Base-by-base conservation (phyloP, 2,888 invertebrate genomes). In the Noctua janthe region DNA sequence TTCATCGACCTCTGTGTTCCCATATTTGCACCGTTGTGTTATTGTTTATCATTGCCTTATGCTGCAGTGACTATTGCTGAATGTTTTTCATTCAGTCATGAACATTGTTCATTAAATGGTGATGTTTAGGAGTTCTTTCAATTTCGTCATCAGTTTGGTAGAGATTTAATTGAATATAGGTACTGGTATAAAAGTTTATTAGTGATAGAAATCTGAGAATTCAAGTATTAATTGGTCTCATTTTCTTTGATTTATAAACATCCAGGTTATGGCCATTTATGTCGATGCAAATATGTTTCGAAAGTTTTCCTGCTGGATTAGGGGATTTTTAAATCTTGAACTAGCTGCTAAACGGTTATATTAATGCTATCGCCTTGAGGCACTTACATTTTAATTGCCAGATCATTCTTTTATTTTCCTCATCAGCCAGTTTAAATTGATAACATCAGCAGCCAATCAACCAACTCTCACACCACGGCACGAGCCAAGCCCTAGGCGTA, bases 21-120 rank as follows among this genome's bases (percentile, higher is more conserved):
- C 80, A 80, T 83, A 82, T 81, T 66, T 23, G 64, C 70, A 89
- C 51, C 70, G 78, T 85, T 76, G 75, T 78, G 77, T 85, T 87
- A 84, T 83, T 89, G 89, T 83, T 82, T 80, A 81, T 79, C 35
- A 66, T 47, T 77, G 43, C 66, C 54, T 74, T 77, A 29, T 74
- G 54, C 49, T 81, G 29, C 35, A 66, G 17, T 78, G 29, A 69
- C 66, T 82, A 71, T 78, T 82, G 69, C n/a, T 72, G 35, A 71
- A 76, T 76, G 62, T 29, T n/a, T 67, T 79, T 78, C 29, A 72
- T 59, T 69, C 13, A 43, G 13, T 72, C 66, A 67, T 72, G 29
- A n/a, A 69, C 1, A 23, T 20, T 17, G 35, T 74, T 11, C 20
- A 5, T 29, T 29, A n/a, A 64, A 66, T 54, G 17, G 29, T n/a